phyloP scores from a whole-genome alignment of 2,113 vertebrate genomes.

The Cyanistes caeruleus region DNA sequence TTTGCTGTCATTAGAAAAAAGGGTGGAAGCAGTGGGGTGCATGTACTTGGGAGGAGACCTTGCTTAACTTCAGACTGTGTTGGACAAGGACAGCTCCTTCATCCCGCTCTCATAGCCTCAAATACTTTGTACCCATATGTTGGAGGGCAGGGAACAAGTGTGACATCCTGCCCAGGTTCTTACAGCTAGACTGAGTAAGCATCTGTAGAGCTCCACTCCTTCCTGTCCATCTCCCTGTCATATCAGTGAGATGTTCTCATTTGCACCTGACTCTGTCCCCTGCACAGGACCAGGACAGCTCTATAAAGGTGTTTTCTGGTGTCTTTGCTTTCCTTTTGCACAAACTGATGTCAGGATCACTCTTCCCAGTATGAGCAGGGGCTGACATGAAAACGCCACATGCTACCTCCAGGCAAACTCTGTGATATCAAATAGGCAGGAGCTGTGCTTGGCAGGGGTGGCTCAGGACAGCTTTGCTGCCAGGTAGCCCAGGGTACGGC shows the following conservation, averaged over 20 bases:
- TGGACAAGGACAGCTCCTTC: background rate
- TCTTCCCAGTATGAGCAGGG: background rate
- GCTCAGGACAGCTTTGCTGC: background rate
- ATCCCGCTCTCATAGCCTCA: background rate
- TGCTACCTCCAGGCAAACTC: background rate
- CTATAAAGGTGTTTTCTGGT: background rate
- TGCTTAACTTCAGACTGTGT: background rate
- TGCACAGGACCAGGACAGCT: background rate
- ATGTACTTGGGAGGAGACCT: background rate
- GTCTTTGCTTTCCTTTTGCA: background rate
- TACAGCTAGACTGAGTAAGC: background rate
- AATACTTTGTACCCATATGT: background rate
- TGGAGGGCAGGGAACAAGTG: background rate
- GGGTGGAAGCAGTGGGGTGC: background rate
- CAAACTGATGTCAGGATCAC: background rate
- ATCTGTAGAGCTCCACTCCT: background rate
- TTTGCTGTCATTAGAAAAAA: background rate
- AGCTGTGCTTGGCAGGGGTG: background rate
- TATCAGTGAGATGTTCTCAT: background rate
- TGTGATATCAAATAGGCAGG: background rate
- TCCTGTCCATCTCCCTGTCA: background rate
- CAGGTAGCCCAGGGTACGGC: accelerated
- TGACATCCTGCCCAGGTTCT: background rate
- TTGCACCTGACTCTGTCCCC: background rate
- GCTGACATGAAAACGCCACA: background rate